These are phyloP conservation scores for Erpornis zantholeuca DNA, from an alignment of 2,113 vertebrate species.

Conservation along the genomic window DNA sequence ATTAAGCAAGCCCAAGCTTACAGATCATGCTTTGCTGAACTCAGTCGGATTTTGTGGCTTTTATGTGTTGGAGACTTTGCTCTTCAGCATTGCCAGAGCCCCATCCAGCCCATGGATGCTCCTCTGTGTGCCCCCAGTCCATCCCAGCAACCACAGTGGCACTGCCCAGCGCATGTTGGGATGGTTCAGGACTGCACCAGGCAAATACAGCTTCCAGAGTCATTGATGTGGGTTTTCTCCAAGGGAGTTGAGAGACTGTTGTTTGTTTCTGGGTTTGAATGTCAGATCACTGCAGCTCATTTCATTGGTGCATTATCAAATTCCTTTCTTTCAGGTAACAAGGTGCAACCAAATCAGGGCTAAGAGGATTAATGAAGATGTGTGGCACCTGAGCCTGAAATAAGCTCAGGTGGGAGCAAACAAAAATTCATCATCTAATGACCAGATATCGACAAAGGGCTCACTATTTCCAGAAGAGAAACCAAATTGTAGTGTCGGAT, in stretches of 20 bases:
- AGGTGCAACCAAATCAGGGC: background rate
- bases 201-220: background rate
- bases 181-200: background rate
- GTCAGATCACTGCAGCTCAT: slow-evolving; percentile 18
- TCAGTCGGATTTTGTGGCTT: background rate
- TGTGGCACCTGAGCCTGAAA: slow-evolving; percentile 20
- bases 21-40: background rate
- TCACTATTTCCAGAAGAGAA: background rate
- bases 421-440: background rate
- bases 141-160: background rate
- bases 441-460: slow-evolving; percentile 1
- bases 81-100: background rate
- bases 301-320: background rate
- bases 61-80: background rate
- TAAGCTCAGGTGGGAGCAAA: background rate
- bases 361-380: slow-evolving; percentile 54
- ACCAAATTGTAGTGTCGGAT: background rate
- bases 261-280: slow-evolving; percentile 8
- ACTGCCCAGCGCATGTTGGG: background rate
- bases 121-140: background rate
- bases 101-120: background rate
- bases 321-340: slow-evolving; percentile 47
- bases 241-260: background rate
- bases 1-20: background rate
- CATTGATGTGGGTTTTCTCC: slow-evolving; percentile 26